Evolutionary conservation across 2,888 invertebrate species (phyloP).

Genomic region (Caenorhabditis wallacei): DNA sequence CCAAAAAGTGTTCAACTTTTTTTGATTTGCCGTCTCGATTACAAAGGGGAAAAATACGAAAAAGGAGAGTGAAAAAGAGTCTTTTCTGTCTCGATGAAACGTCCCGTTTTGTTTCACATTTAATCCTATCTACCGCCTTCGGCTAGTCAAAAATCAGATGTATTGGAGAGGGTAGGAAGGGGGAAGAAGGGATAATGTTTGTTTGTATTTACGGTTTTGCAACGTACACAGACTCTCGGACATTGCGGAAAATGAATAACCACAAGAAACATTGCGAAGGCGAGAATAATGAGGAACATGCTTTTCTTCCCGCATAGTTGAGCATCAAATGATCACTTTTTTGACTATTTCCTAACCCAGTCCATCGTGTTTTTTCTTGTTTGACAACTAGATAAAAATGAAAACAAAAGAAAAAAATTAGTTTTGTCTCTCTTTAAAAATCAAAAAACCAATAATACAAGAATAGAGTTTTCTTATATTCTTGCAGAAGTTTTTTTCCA

Average conservation of each 20-base stretch:
- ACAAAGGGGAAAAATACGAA: conserved; percentile 40
- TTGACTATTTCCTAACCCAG: conserved; percentile 3
- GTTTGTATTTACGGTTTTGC: conserved; percentile 59
- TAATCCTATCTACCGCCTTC: conserved; percentile 37
- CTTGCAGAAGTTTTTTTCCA: background rate
- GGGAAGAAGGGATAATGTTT: conserved; percentile 23
- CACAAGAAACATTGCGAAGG: conserved; percentile 48
- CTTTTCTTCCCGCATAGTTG: conserved; percentile 48
- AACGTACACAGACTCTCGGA: conserved; percentile 50
- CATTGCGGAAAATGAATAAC: conserved; percentile 27
- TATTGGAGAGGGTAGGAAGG: too few relatives aligned
- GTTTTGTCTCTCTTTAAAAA: conserved; percentile 4
- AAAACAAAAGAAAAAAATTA: conserved; percentile 14
- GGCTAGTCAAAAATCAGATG: conserved; percentile 53
- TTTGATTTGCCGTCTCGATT: conserved; percentile 29
- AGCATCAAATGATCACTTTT: conserved; percentile 61
- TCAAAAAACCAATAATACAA: conserved; percentile 2
- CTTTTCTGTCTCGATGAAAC: conserved; percentile 12
- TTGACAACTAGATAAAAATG: conserved; percentile 19
- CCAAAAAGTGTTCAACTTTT: conserved; percentile 36
- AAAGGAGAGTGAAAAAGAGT: conserved; percentile 22
- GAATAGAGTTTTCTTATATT: background rate
- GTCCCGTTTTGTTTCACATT: conserved; percentile 50
- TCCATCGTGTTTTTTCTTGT: conserved; percentile 27
- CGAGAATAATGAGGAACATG: conserved; percentile 52